Evolutionary conservation across 2,113 vertebrate genomes (phyloP), one percentile per base, ranked within the genome.

Genomic region (Dipodomys merriami): DNA sequence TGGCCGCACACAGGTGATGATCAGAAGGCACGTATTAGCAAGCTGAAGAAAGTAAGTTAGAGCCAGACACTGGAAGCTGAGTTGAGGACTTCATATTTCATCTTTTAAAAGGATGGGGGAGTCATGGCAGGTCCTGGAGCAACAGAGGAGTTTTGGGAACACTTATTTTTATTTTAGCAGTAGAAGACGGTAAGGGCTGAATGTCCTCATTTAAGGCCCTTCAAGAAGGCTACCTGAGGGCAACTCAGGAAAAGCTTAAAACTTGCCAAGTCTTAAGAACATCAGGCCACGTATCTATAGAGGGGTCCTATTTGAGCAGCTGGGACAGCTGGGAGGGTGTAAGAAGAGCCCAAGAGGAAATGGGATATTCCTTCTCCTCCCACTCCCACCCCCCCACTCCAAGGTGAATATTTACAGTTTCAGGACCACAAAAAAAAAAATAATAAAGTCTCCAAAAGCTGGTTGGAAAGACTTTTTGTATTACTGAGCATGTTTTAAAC

Each of bases 401-500:
- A 19, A 44, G 81, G 65, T 73, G 39, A 85, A 57, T 60, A 86
- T 60, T 83, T 53, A 62, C 27, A 20, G 19, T 71, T 90, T 77
- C 30, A 77, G 44, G 25, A 88, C 71, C 93, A 94, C 39, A 82
- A 62, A 81, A 89, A 89, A 67, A 29, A 69, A 49, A 18, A n/a
- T n/a, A n/a, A n/a, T n/a, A 9, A 49, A 39, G 39, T 57, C 57
- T 35, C 62, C 16, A 83, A 91, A 93, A 94, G 68, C 78, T 68
- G 25, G 35, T 65, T n/a, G 7, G 77, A 86, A 95, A 86, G 77
- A 72, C 84, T 25, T 83, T 78, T 82, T 83, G 80, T 30, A 86
- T 84, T 90, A 93, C 78, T 16, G 13, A 65, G 93, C 46, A 22
- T 65, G 65, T 91, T 95, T 93, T 30, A 83, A 93, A 76, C 13